Base-by-base conservation (phyloP, 2,113 vertebrate species). In the Glareola pratincola region DNA sequence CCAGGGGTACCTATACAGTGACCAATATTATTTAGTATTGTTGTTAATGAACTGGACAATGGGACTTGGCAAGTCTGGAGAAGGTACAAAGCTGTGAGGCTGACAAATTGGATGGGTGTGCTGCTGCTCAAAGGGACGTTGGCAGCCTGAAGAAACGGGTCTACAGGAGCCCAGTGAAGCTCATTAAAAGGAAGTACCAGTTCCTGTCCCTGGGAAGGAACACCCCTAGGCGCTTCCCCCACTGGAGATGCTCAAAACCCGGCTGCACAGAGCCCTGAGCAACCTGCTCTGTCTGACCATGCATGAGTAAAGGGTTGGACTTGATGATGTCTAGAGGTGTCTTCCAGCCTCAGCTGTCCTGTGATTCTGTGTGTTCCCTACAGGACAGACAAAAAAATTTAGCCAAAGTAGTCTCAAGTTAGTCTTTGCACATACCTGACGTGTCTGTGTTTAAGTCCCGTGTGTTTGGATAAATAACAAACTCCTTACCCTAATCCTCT, bases 221-320 rank as follows among this genome's bases (percentile, higher is more conserved):
- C 3, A 39, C 37, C 2, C 0, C 8, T 23, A 32, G 8, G 24
- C 7, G 29, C 1, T 72, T 6, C 14, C 14, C 2, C 1, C 2
- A n/a, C 2, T 26, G 53, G 37, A 29, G 17, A 14, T 68, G 53
- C 12, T 54, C 7, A 66, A 64, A 51, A 45, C 12, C 27, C 37
- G 22, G 37, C 26, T 10, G 41, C 15, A 63, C 30, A 32, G 6
- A 29, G 10, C 23, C 24, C n/a, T 48, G 41, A 76, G 29, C 17
- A 63, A 63, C 36, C 18, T 78, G 43, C 21, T 57, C 4, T 10
- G 32, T 9, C 14, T 78, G 74, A 30, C 36, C 2, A 5, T 63
- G 14, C 11, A 30, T 39, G 23, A 63, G 37, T 12, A 41, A 10
- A 3, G 5, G 3, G 1, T 23, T 81, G 29, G 16, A 62, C 36